Base-by-base conservation (phyloP, 2,888 invertebrate genomes). In the Brachyopa scutellaris region DNA sequence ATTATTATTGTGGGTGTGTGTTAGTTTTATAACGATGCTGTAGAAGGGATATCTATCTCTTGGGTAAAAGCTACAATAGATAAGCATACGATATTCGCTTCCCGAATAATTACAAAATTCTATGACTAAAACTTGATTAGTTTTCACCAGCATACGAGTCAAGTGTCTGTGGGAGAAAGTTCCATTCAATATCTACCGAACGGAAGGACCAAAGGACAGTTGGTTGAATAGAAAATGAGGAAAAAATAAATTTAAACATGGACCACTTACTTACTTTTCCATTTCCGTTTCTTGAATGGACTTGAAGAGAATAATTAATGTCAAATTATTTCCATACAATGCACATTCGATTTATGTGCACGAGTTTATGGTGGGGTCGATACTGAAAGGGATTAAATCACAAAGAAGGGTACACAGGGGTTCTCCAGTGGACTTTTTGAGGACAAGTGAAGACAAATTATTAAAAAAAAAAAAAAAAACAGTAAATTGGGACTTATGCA, bases 71-170 rank as follows among this genome's bases (percentile, higher is more conserved):
- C n/a, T n/a, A n/a, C n/a, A n/a, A n/a, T n/a, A n/a, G n/a, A n/a
- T n/a, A n/a, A n/a, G n/a, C n/a, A n/a, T n/a, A n/a, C n/a, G n/a
- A n/a, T n/a, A n/a, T n/a, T n/a, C n/a, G n/a, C n/a, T n/a, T n/a
- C n/a, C n/a, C n/a, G n/a, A 49, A 31, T 33, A 61, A 61, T 61
- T 61, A 61, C 19, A 31, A 19, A 31, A 31, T 19, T 17, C 31
- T 61, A 7, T 5, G 3, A 19, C 2, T 11, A 11, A 31, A 61
- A 45, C 9, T 45, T 31, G 19, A 13, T 45, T 45, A 61, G 29
- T 9, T 42, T 19, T 61, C 38, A 40, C 15, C 40, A 17, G 31
- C 21, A 29, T 17, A 19, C 19, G 21, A 42, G 19, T n/a, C 13
- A 15, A 49, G 49, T 4, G 8, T 15, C 8, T 17, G 8, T 40